Evolutionary conservation across 2,113 vertebrate genomes (phyloP), one percentile per base, ranked within the genome.

Genomic region (Chaetodon auriga): DNA sequence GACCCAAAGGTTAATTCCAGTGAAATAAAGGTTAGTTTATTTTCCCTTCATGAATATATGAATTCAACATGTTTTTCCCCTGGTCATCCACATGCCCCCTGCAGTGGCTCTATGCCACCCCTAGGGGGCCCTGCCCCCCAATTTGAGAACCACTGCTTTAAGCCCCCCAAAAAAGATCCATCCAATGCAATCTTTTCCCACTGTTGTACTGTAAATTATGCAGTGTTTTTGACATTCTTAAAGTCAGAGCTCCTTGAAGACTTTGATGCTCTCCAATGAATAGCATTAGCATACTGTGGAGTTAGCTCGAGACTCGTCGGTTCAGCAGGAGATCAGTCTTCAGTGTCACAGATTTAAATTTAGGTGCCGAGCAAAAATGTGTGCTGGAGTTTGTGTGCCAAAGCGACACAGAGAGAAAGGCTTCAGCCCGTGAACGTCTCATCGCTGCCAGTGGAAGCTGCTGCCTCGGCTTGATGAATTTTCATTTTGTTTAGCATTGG

Each of bases 251-350:
- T 76, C 65, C 81, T 89, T 86, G 78, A 82, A 83, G 79, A 83
- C 87, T 90, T 89, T 88, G 91, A 86, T 85, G 79, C 86, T 84
- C 84, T 90, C 76, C 76, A 68, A 36, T 87, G 88, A 89, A 71
- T 75, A 83, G 55, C 84, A 84, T 89, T 90, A 86, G 63, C 89
- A 91, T 84, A 90, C 78, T 54, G 88, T 86, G 61, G 86, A 69
- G 82, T 78, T 78, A 73, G 82, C 84, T 72, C 0, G 71, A 63
- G 75, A 80, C 78, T 75, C 68, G 21, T 75, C 21, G 15, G 60
- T 89, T 88, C 73, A 77, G 78, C 84, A 35, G 87, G 81, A 80
- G 84, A 91, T 91, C 86, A 87, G 87, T 72, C 81, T 89, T 30
- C 87, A 23, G 75, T 84, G 87, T 86, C 89, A 78, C 80, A 84